phyloP scores from a whole-genome alignment of 1,140 invertebrate genomes.

The Bilobella aurantiaca region DNA sequence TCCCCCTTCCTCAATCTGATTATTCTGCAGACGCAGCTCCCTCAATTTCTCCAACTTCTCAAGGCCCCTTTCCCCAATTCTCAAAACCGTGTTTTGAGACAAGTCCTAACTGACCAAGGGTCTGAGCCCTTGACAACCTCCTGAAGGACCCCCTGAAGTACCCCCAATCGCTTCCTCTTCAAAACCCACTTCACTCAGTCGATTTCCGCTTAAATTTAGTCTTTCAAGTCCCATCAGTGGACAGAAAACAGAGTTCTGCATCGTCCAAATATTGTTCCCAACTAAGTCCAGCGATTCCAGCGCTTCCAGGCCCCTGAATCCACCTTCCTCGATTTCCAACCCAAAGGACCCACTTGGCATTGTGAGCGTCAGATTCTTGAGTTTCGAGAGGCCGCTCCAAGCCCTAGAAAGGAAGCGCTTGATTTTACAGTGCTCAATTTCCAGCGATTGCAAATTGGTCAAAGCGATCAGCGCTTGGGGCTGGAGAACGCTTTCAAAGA shows the following conservation, averaged over 20 bases:
- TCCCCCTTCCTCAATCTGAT: conserved; percentile 65
- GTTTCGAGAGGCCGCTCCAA: conserved; percentile 39
- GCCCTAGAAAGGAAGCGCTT: conserved; percentile 51
- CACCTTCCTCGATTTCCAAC: conserved; percentile 61
- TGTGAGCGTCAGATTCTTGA: conserved; percentile 60
- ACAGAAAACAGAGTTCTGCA: conserved; percentile 62
- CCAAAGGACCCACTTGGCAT: conserved; percentile 72
- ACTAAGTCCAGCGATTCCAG: conserved; percentile 70
- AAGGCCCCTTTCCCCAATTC: conserved; percentile 63
- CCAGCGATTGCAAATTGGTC: conserved; percentile 58
- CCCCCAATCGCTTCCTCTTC: conserved; percentile 35
- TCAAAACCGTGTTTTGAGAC: conserved; percentile 41
- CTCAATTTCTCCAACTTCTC: conserved; percentile 52
- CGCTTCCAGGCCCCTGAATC: conserved; percentile 57
- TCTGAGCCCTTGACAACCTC: too few relatives aligned
- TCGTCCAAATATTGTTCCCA: conserved; percentile 73
- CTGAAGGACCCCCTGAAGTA: conserved; percentile 54
- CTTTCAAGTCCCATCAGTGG: conserved; percentile 58
- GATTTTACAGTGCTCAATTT: conserved; percentile 67
- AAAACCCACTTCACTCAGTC: conserved; percentile 63
- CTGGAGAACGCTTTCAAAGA: conserved; percentile 65
- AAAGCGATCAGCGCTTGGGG: conserved; percentile 60
- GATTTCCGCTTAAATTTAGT: conserved; percentile 70
- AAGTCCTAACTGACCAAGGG: not conserved
- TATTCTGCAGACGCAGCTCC: too few relatives aligned